Evolutionary conservation across 1,140 invertebrate species (phyloP), one percentile per base, ranked within the genome.

Genomic region (Babylonia areolata): DNA sequence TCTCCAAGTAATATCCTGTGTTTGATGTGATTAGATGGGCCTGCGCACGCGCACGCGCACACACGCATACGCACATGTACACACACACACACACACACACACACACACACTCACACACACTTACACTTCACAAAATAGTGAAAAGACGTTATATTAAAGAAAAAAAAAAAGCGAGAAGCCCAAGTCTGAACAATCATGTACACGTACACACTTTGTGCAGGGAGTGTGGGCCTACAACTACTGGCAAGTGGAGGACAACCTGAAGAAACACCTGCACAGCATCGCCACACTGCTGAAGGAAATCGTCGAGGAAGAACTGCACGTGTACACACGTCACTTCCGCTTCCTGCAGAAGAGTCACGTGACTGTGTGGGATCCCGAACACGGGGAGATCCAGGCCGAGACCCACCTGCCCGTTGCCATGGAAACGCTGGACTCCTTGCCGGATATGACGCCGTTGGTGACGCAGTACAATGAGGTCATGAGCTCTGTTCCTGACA

Each of bases 361-460:
- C 82, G 82, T 94, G 37, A 93, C 98, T 88, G 95, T 97, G 51
- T 98, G 97, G 92, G 97, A 97, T 92, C 96, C 97, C 0, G 95
- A 96, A 42, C 95, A 96, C 51, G 97, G 97, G 6, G 94, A 97
- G 71, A 96, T 98, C 87, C 95, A 96, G 83, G 92, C 97, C 23
- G 97, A 98, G 91, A 97, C 98, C 90, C 98, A 97, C 90, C 94
- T 98, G 33, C 97, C 97, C 0, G 96, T 98, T 95, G 97, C 97
- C 0, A 97, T 97, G 97, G 97, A 97, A 92, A 96, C 97, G 0
- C 98, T 98, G 92, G 97, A 97, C 92, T 96, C 97, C 90, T 97
- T 97, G 0, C 97, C 97, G 0, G 96, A 96, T 91, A 64, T 90
- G n/a, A 73, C 77, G 35, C 73, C 86, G 1, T 31, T 73, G 54